Evolutionary conservation across 1,140 invertebrate species (phyloP).

Genomic region (Tribolium castaneum): DNA sequence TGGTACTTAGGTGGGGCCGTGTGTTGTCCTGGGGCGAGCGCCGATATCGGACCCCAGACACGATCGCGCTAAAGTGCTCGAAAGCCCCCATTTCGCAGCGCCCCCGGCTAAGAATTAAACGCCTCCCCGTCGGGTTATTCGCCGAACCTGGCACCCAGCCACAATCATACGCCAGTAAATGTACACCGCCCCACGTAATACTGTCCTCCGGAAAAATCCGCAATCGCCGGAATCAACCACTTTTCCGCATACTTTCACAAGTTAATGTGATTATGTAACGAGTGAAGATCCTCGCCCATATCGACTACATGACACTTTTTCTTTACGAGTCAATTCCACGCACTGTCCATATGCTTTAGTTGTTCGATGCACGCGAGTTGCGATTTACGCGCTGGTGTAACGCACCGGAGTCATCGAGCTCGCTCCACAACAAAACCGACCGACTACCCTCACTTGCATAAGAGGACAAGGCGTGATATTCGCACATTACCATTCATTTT

Average conservation of each 20-base stretch:
- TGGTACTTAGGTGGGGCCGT: slow-evolving; percentile 43
- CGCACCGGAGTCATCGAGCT: slow-evolving; percentile 37
- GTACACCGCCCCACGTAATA: neutral
- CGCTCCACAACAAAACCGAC: neutral
- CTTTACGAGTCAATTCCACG: slow-evolving; percentile 42
- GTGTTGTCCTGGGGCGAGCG: slow-evolving; percentile 40
- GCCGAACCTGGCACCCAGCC: slow-evolving; percentile 42
- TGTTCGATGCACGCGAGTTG: slow-evolving; percentile 26
- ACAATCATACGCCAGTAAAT: slow-evolving; percentile 50
- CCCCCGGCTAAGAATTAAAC: slow-evolving; percentile 44
- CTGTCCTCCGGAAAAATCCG: slow-evolving; percentile 22
- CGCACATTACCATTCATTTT: slow-evolving; percentile 32
- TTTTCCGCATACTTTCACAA: neutral
- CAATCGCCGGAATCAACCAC: slow-evolving; percentile 3
- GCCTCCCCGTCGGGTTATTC: slow-evolving; percentile 28
- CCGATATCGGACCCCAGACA: slow-evolving; percentile 52
- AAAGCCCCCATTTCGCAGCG: slow-evolving; percentile 32
- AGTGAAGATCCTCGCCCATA: neutral
- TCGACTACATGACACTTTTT: slow-evolving; percentile 18
- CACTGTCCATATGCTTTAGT: slow-evolving; percentile 21
- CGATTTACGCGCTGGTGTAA: slow-evolving; percentile 21
- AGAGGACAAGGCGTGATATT: slow-evolving; percentile 27
- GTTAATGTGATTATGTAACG: neutral
- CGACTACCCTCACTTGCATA: neutral
- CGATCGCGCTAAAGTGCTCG: slow-evolving; percentile 47